Base-by-base conservation (phyloP, 92 coral and sea anemone species). In the Nematostella vectensis region DNA sequence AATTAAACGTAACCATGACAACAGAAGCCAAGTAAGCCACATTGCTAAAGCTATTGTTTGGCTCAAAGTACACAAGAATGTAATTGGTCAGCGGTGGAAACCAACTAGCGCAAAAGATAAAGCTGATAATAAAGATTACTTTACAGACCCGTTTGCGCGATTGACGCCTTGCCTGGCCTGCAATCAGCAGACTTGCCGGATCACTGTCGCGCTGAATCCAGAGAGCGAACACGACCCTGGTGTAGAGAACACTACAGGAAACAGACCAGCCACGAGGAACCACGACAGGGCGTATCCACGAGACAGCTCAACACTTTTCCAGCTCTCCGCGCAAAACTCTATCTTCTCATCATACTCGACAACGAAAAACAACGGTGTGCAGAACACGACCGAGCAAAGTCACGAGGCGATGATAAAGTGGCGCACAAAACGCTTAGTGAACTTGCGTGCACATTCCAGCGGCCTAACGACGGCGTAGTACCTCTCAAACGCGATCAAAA, bases 81-180 rank as follows among this genome's bases (percentile, higher is more conserved):
- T 66, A 66, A 25, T 66, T 66, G 72, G 72, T 55, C 63, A 66
- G 63, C 61, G 72, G 72, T 20, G 72, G 72, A 66, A 66, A 66
- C 72, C 72, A 66, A 66, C 72, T 66, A 25, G 72, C 72, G 72
- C 72, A 66, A 63, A 54, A 66, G 18, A 66, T 50, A 36, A 55
- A 66, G 57, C 72, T 66, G 48, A 66, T 66, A 43, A 55, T 59
- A 25, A 66, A 55, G 25, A 66, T 48, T 27, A 59, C 63, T 55
- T 66, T 66, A 56, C 72, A 49, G 63, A 66, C 63, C 10, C 72
- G 55, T 17, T 33, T 28, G 26, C 72, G 72, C 17, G 72, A 44
- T 29, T 29, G 26, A 25, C 31, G 63, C 18, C 72, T 57, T 29
- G 47, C 31, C 11, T 63, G 54, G 40, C 8, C 15, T 6, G 40